Percentiles rank a stretch among this genome's conserved stretches.
Conservation (phyloP, 2,888 invertebrate genomes). For the Pachliopta kotzebuea region DNA sequence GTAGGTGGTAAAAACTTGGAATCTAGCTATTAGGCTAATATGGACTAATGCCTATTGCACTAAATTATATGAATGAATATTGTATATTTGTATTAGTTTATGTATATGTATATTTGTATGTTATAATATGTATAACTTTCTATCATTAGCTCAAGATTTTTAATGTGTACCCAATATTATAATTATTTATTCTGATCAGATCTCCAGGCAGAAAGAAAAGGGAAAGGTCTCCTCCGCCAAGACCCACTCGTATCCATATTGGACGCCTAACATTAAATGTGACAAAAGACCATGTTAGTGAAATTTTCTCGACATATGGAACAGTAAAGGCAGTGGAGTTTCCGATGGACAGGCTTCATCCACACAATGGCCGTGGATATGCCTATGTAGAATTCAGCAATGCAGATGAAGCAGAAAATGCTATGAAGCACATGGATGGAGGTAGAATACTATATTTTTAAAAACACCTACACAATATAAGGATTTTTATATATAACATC, state of each 20-base stretch:
- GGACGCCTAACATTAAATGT: conserved; percentile 96
- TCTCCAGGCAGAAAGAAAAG: conserved; percentile 84
- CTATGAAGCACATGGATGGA: conserved; percentile 99
- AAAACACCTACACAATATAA: neutral
- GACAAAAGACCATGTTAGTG: conserved; percentile 92
- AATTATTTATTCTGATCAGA: conserved; percentile 46
- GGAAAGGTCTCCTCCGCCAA: conserved; percentile 93
- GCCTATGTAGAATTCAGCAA: conserved; percentile 97
- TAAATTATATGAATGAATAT: too few relatives aligned
- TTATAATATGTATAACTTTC: too few relatives aligned
- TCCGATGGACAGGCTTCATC: conserved; percentile 92
- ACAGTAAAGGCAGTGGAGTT: conserved; percentile 94
- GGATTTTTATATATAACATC: too few relatives aligned
- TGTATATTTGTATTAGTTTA: too few relatives aligned
- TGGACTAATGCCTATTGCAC: too few relatives aligned
- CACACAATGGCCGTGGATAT: conserved; percentile 93
- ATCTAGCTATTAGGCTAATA: too few relatives aligned
- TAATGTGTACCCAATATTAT: too few relatives aligned
- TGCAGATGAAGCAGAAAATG: conserved; percentile 97
- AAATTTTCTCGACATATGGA: conserved; percentile 95
- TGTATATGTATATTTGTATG: too few relatives aligned
- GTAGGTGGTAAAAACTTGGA: too few relatives aligned
- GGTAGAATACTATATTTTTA: conserved; percentile 72
- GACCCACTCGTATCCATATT: conserved; percentile 96
- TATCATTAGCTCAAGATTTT: too few relatives aligned